Conservation (phyloP, 2,113 vertebrate genomes). For the Esox niger region DNA sequence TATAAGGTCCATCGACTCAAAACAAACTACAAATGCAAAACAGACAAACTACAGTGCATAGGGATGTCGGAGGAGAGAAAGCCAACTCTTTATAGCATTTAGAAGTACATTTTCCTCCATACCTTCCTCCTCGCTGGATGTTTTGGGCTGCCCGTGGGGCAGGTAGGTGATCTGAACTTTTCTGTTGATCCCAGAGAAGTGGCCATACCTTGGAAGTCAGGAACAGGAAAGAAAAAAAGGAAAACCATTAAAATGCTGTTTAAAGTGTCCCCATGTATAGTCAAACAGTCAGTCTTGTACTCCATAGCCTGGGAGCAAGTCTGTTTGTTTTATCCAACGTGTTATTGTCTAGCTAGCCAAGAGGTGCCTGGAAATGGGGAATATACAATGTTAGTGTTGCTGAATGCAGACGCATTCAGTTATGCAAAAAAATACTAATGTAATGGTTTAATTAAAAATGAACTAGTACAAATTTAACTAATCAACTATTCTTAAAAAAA, state of each 20-base stretch:
- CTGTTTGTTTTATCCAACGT: not conserved
- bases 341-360: not conserved
- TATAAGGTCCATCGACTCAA: no score
- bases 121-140: slow-evolving; percentile 94
- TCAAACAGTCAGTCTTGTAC: not conserved
- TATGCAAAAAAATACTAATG: no score
- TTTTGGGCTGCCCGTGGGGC: slow-evolving; percentile 89
- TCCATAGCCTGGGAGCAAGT: not conserved
- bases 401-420: no score
- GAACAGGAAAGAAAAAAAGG: slow-evolving; percentile 10
- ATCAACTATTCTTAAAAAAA: no score
- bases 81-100: no score
- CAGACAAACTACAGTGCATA: no score
- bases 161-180: slow-evolving; percentile 96
- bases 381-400: not conserved
- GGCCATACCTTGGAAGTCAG: slow-evolving; percentile 91
- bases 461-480: no score
- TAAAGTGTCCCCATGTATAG: no score
- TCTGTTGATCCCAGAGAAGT: slow-evolving; percentile 98
- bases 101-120: slow-evolving; percentile 9
- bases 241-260: not conserved
- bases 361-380: not conserved
- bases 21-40: no score
- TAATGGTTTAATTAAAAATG: no score
- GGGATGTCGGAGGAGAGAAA: no score